A percentile compares a stretch with the other conserved stretches of the same genome.
These are phyloP conservation scores for Dryobota labecula DNA, from an alignment of 2,888 invertebrate species.

Conservation along the genomic window DNA sequence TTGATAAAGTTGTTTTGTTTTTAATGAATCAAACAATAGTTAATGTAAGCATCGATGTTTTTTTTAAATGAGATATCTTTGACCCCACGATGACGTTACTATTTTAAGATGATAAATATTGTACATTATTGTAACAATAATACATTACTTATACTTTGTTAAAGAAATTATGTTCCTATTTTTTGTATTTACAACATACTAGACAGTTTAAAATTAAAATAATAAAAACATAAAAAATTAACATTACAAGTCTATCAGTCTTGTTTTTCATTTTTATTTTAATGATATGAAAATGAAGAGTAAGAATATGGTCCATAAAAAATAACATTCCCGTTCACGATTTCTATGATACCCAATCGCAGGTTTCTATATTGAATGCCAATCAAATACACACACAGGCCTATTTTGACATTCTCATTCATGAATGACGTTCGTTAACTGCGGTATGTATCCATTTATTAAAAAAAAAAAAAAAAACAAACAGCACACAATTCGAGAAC, in stretches of 20 bases:
- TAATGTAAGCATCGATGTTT: constrained; percentile 28
- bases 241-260: background rate
- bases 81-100: constrained; percentile 13
- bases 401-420: constrained; percentile 1
- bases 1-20: constrained; percentile 32
- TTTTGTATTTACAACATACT: background rate
- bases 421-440: background rate
- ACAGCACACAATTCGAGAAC: no score
- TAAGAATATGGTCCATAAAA: background rate
- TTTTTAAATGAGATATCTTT: background rate
- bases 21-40: constrained; percentile 1
- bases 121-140: constrained; percentile 14
- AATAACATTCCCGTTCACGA: background rate
- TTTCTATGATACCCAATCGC: background rate
- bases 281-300: background rate
- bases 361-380: background rate
- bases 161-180: background rate
- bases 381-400: background rate
- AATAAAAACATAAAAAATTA: no score
- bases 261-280: background rate
- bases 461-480: no score
- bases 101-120: constrained; percentile 22
- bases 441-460: background rate
- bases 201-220: background rate
- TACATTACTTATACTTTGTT: constrained; percentile 11